These are phyloP conservation scores for Lymantria monacha DNA, from an alignment of 2,888 invertebrate genomes.

Conservation along the genomic window DNA sequence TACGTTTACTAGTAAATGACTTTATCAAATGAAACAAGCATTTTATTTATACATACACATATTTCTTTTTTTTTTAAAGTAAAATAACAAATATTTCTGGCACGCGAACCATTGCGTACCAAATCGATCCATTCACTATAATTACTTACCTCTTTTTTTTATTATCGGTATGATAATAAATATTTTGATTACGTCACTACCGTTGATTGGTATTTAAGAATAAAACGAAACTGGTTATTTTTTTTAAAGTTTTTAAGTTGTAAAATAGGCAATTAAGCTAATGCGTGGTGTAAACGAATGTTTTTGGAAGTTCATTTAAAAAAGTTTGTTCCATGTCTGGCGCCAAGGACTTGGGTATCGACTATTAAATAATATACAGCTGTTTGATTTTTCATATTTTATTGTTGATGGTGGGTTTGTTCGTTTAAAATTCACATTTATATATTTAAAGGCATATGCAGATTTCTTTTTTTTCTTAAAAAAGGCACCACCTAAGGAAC, in stretches of 20 bases:
- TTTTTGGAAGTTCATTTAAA: background rate
- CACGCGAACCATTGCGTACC: conserved; percentile 21
- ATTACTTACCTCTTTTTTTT: conserved; percentile 13
- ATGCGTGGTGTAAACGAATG: background rate
- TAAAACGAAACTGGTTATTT: background rate
- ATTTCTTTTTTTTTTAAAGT: conserved; percentile 6
- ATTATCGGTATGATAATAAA: conserved; percentile 10
- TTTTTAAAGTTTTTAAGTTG: conserved; percentile 1
- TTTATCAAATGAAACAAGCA: conserved; percentile 7
- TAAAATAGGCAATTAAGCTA: conserved; percentile 4
- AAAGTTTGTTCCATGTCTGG: background rate
- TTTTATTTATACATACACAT: background rate
- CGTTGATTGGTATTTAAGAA: conserved; percentile 1
- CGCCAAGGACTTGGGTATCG: background rate
- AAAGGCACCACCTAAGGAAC: no score
- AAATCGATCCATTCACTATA: conserved; percentile 14
- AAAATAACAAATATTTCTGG: conserved; percentile 14
- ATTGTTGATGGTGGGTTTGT: no score
- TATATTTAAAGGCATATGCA: no score
- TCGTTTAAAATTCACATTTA: no score
- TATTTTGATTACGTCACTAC: conserved; percentile 11
- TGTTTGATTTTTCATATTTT: no score
- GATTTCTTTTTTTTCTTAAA: no score
- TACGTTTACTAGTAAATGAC: conserved; percentile 22
- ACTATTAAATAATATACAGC: no score